phyloP scores from a whole-genome alignment of 2,888 invertebrate genomes.

The Pseudolycoriella hygida region DNA sequence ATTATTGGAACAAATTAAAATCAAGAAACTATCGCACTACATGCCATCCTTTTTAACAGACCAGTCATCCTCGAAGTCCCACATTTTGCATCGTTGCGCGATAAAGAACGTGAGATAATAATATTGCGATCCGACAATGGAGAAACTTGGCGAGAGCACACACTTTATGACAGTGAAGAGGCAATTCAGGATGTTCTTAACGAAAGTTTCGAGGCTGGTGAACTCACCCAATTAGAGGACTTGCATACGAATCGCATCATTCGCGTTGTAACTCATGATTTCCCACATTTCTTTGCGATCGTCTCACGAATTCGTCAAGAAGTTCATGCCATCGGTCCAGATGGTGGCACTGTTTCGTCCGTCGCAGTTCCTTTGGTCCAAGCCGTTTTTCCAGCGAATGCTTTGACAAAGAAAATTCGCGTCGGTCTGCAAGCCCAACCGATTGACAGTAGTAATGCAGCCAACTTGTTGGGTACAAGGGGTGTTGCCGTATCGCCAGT shows the following conservation, averaged over 20 bases:
- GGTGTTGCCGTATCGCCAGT: conserved; percentile 95
- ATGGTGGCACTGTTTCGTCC: conserved; percentile 92
- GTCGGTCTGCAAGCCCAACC: conserved; percentile 97
- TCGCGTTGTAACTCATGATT: conserved; percentile 87
- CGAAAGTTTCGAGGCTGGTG: conserved; percentile 68
- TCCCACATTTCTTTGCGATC: conserved; percentile 96
- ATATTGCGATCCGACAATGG: conserved; percentile 94
- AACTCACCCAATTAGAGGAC: conserved; percentile 59
- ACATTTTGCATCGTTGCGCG: conserved; percentile 88
- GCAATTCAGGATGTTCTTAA: conserved; percentile 82
- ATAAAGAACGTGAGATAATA: conserved; percentile 89
- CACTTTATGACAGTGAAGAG: conserved; percentile 66
- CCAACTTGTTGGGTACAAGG: conserved; percentile 83
- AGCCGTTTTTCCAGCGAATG: conserved; percentile 79
- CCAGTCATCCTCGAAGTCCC: conserved; percentile 92
- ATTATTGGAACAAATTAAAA: conserved; percentile 10
- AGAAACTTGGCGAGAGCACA: conserved; percentile 96
- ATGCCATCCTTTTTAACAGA: conserved; percentile 31
- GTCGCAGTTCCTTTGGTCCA: conserved; percentile 79
- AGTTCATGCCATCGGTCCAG: conserved; percentile 91
- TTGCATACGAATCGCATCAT: conserved; percentile 79
- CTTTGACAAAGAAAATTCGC: conserved; percentile 97
- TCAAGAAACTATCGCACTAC: too few species aligned
- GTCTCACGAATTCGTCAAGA: conserved; percentile 91
- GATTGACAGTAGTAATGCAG: conserved; percentile 64